These are phyloP conservation scores for Mesitornis unicolor DNA, from an alignment of 2,113 vertebrate species.

Conservation along the genomic window DNA sequence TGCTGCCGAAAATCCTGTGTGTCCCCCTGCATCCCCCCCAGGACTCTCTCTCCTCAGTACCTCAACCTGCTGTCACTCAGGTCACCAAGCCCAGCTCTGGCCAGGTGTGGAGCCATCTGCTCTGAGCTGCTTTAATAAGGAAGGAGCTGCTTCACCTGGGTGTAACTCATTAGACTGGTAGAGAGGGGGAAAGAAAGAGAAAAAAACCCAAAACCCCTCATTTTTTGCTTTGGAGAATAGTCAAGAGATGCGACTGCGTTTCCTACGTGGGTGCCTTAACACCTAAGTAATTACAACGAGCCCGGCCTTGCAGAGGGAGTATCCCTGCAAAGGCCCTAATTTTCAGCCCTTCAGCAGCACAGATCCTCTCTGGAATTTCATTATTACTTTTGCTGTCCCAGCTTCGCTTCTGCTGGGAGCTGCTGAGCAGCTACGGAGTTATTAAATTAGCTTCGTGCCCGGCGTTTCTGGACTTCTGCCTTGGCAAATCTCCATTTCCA, in stretches of 20 bases:
- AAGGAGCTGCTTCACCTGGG: neutral
- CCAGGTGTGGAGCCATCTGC: constrained; percentile 28
- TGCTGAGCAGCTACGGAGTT: accelerated
- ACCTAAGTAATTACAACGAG: constrained; percentile 22
- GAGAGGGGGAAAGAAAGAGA: neutral
- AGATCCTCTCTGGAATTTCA: neutral
- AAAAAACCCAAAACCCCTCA: neutral
- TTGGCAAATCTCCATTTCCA: neutral
- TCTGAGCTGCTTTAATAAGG: neutral
- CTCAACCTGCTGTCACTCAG: neutral
- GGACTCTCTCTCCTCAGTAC: neutral
- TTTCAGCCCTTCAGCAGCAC: neutral
- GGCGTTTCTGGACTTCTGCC: neutral
- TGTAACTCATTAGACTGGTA: neutral
- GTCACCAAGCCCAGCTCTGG: neutral
- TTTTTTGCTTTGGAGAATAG: neutral
- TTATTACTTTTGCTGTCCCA: neutral
- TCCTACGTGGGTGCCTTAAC: neutral
- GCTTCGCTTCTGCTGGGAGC: neutral
- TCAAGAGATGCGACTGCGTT: neutral
- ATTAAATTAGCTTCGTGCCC: neutral
- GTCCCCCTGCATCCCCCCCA: neutral
- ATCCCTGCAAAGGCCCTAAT: neutral
- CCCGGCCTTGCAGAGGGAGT: neutral
- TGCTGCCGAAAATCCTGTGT: neutral